Percentiles rank a stretch among this genome's conserved stretches.
Conservation (phyloP, 2,113 vertebrate genomes). For the Arvicanthis niloticus region DNA sequence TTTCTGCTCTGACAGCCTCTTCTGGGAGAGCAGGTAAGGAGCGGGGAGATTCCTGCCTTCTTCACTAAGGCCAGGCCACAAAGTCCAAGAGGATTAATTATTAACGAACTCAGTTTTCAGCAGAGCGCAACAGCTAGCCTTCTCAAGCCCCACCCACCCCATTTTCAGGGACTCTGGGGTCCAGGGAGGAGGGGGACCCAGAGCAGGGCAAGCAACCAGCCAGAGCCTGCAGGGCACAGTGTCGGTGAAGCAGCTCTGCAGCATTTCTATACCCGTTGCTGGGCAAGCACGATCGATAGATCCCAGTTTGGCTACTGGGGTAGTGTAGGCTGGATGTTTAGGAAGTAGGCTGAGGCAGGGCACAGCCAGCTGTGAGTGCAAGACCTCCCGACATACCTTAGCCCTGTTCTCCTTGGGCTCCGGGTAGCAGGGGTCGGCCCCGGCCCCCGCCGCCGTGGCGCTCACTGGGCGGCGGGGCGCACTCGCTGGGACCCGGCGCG, state of each 20-base stretch:
- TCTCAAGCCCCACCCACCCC: conserved; percentile 58
- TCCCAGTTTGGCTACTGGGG: not conserved
- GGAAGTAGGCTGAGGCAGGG: not conserved
- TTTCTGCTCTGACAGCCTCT: not conserved
- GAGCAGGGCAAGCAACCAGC: not conserved
- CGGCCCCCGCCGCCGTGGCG: conserved; percentile 55
- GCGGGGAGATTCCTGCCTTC: not conserved
- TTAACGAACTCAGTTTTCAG: conserved; percentile 59
- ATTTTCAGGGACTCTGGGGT: not conserved
- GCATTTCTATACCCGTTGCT: accelerated
- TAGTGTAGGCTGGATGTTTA: not conserved
- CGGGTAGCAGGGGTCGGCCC: conserved; percentile 55
- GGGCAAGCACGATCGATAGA: not conserved
- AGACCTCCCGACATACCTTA: conserved; percentile 69
- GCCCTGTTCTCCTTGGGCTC: conserved; percentile 54
- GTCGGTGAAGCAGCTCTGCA: not conserved
- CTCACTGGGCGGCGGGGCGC: conserved; percentile 69
- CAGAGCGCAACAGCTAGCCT: not conserved
- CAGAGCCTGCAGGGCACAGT: not conserved
- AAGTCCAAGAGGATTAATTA: conserved; percentile 64
- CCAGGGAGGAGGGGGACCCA: not conserved
- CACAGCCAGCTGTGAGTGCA: not conserved
- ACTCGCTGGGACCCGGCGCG: conserved; percentile 21
- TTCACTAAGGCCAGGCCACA: not conserved
- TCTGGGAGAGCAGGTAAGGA: not conserved